phyloP scores from a whole-genome alignment of 1,140 invertebrate genomes.

The Aleiodes sp. region DNA sequence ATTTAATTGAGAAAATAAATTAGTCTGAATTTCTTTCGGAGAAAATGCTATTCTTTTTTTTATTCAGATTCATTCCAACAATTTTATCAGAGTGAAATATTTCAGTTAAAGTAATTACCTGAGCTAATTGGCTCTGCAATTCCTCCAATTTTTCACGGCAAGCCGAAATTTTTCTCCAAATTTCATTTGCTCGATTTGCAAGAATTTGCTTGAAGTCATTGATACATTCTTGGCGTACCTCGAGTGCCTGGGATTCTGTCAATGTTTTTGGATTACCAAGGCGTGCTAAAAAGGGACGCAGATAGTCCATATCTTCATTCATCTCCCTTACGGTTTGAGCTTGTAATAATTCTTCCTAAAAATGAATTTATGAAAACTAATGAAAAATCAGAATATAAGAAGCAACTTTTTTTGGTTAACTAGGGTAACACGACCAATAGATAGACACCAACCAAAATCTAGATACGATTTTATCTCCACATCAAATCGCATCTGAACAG shows the following conservation, averaged over 20 bases:
- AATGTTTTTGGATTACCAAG: constrained; percentile 59
- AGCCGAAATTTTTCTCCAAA: constrained; percentile 66
- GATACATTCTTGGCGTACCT: constrained; percentile 64
- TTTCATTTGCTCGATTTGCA: constrained; percentile 65
- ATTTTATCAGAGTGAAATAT: background rate
- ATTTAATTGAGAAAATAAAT: constrained; percentile 36
- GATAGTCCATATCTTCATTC: constrained; percentile 63
- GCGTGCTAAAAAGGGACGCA: constrained; percentile 69
- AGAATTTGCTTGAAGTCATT: constrained; percentile 67
- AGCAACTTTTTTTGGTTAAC: no score
- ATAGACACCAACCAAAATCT: no score
- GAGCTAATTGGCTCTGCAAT: constrained; percentile 40
- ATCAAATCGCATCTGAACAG: no score
- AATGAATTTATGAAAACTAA: constrained; percentile 3
- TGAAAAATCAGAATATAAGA: no score
- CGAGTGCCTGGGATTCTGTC: constrained; percentile 54
- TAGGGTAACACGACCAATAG: no score
- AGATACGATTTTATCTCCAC: no score
- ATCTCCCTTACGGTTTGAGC: constrained; percentile 52
- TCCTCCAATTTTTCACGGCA: constrained; percentile 38
- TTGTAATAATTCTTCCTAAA: constrained; percentile 57
- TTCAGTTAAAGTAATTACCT: constrained; percentile 38
- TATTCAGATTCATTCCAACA: no score
- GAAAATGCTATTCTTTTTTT: constrained; percentile 24
- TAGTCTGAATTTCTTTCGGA: no score